Percentiles rank a stretch among this genome's conserved stretches.
Evolutionary conservation across 2,888 invertebrate genomes (phyloP).

Genomic region (Pristionchus maxplancki): DNA sequence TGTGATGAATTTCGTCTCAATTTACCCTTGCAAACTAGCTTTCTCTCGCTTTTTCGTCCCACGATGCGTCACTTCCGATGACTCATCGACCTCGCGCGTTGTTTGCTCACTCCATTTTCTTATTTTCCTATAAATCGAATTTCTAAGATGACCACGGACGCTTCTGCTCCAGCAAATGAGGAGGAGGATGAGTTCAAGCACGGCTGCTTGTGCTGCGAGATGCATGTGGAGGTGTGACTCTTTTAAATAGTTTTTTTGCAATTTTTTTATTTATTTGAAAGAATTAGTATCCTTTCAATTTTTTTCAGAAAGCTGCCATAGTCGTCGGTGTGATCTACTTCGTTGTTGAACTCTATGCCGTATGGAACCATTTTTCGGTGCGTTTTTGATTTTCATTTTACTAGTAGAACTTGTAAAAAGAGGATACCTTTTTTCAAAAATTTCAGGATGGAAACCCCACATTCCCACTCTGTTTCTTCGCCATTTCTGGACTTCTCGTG

Average conservation of each 20-base stretch:
- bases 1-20: too few relatives aligned
- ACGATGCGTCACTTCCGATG: background rate
- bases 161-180: background rate
- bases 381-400: background rate
- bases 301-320: background rate
- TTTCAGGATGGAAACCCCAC: background rate
- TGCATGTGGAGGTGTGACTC: background rate
- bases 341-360: background rate
- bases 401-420: background rate
- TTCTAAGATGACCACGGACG: background rate
- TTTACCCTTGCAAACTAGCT: background rate
- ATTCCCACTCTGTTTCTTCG: background rate
- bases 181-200: background rate
- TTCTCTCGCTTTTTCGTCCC: background rate
- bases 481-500: background rate
- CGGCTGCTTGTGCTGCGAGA: background rate
- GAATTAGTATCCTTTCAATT: background rate
- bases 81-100: background rate
- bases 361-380: background rate
- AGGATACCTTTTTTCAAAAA: background rate
- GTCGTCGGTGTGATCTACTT: background rate
- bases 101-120: background rate
- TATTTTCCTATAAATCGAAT: background rate
- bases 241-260: background rate
- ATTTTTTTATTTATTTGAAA: background rate